A percentile compares a stretch with the other conserved stretches of the same genome.
Conservation (phyloP, 2,797 vertebrate genomes). For the Diglossa cyanea region DNA sequence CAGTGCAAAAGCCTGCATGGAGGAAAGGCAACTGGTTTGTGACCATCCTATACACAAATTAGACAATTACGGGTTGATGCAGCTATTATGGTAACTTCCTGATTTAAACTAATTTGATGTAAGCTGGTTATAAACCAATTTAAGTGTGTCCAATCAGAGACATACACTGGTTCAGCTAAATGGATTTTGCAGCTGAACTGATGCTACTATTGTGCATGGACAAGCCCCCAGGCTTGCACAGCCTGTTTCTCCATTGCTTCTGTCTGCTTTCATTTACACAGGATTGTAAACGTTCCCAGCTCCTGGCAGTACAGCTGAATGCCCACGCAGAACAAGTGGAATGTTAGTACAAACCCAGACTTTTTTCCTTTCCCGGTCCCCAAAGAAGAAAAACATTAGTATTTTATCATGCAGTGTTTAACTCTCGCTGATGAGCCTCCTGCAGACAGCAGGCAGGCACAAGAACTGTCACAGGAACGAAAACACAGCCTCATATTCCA, state of each 20-base stretch:
- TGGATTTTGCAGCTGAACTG: slow-evolving; percentile 59
- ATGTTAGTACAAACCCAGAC: not conserved
- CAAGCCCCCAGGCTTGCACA: not conserved
- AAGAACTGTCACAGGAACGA: not conserved
- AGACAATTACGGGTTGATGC: slow-evolving; percentile 27
- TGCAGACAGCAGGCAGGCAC: not conserved
- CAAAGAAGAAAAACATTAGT: slow-evolving; percentile 7
- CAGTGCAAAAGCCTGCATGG: not conserved
- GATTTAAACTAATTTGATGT: slow-evolving; percentile 60
- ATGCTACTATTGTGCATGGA: slow-evolving; percentile 27
- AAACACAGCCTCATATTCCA: not conserved
- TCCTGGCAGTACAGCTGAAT: slow-evolving; percentile 21
- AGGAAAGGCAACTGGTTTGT: not conserved
- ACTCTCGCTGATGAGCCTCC: not conserved
- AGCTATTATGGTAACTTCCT: slow-evolving; percentile 42
- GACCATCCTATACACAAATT: not conserved
- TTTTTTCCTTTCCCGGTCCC: not conserved
- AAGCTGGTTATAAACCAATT: slow-evolving; percentile 60
- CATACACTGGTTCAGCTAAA: slow-evolving; percentile 38
- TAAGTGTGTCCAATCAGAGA: slow-evolving; percentile 57
- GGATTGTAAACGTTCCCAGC: not conserved
- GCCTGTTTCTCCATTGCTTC: slow-evolving; percentile 25
- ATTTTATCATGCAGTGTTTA: not conserved
- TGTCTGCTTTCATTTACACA: slow-evolving; percentile 40
- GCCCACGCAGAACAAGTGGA: slow-evolving; percentile 44